Evolutionary conservation across 2,113 vertebrate genomes (phyloP).

Genomic region (Sterna hirundo): DNA sequence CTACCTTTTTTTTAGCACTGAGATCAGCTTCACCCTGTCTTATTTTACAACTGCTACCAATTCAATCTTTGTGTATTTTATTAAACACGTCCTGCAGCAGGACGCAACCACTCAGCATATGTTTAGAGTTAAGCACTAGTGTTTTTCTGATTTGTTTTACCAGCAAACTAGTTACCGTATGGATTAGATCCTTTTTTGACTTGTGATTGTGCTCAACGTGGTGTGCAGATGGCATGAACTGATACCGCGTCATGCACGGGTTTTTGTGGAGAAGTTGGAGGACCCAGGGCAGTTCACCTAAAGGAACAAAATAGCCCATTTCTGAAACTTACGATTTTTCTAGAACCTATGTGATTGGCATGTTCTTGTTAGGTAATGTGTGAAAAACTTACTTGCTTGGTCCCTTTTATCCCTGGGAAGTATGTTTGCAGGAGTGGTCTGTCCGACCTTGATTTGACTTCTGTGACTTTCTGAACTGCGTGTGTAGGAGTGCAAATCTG

Average conservation of each 20-base stretch:
- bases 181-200: neutral
- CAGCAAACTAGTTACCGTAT: neutral
- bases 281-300: neutral
- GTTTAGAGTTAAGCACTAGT: fast-evolving
- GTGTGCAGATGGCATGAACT: neutral
- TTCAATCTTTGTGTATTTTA: neutral
- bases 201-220: neutral
- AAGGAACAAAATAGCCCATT: neutral
- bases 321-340: neutral
- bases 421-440: neutral
- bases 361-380: neutral
- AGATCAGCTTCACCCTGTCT: neutral
- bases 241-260: neutral
- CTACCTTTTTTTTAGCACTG: neutral
- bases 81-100: neutral
- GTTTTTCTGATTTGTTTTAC: neutral
- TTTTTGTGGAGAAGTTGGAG: neutral
- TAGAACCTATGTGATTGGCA: neutral
- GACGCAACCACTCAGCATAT: fast-evolving
- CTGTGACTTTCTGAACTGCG: conserved; percentile 45
- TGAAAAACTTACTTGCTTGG: neutral
- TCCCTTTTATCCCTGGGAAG: neutral
- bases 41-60: neutral
- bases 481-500: conserved; percentile 8
- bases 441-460: conserved; percentile 16